Base-by-base conservation (phyloP, 2,113 vertebrate species). In the Glaucidium brasilianum region DNA sequence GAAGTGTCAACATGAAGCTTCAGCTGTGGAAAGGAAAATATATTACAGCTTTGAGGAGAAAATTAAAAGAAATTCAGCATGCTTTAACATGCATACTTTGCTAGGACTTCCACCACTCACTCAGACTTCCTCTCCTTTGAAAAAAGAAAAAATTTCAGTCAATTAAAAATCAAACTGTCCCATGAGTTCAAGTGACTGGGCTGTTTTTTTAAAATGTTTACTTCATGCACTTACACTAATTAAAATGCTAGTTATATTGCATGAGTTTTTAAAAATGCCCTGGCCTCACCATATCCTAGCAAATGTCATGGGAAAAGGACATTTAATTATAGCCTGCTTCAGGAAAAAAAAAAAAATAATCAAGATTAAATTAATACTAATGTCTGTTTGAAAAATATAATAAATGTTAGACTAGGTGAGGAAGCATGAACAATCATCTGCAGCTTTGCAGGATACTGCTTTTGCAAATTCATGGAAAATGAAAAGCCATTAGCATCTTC, bases 341-440 rank as follows among this genome's bases (percentile, higher is more conserved):
- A 82, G 88, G 26, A 3, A 19, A 43, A 73, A 85, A 92, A 66
- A 79, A 76, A 90, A 55, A n/a, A n/a, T n/a, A n/a, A 43, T 62
- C 59, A 94, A 79, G 73, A 81, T 78, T 94, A 94, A 95, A 94
- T 96, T 94, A 97, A 94, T 94, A 89, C 80, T 95, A 91, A 93
- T 91, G 94, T 94, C 94, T 96, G 77, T 90, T 95, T 96, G 93
- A 96, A 94, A 96, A 96, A 85, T 90, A 85, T 82, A 88, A 94
- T 93, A 85, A 96, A 95, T 79, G 93, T 94, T 96, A 76, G 80
- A 66, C 84, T 90, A 91, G 93, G 77, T 94, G 53, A 93, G 94
- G 90, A 93, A 90, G 86, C 69, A 72, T 69, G 96, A 93, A 90
- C 94, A 82, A 69, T 85, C 17, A 13, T 67, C 87, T 67, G 53